Base-by-base conservation (phyloP, 2,888 invertebrate genomes). In the Troides helena region DNA sequence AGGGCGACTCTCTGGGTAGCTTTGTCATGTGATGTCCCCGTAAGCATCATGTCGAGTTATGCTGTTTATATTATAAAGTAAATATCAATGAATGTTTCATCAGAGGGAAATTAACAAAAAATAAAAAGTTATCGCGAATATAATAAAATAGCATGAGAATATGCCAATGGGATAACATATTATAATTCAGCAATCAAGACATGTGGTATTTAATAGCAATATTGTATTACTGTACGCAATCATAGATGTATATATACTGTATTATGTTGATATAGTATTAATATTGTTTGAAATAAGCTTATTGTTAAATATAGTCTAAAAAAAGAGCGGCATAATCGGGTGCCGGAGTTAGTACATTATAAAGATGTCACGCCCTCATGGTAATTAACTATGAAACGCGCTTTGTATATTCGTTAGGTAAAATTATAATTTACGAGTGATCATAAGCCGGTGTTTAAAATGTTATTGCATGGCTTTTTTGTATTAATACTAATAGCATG, bases 1-100 rank as follows among this genome's bases (percentile, higher is more conserved):
- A 75, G 83, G 82, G 77, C 80, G 78, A 74, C 77, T 76, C 74
- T 79, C 72, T 80, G 85, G 89, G 87, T 77, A 81, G 89, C 90
- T 89, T 78, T 89, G 80, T 80, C 78, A 83, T 87, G 91, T 90
- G 86, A 86, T 85, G 90, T 91, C 89, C 82, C 75, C 79, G 80
- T 81, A 78, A 76, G 76, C 81, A 82, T 81, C 79, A 79, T 78
- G 80, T 81, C 76, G 62, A 62, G 61, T 69, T 70, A 58, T 65
- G 64, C 67, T 64, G 62, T 70, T 58, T 60, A 7, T 62, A 30
- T 10, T 39, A 39, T 4, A 50, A 62, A 18, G 58, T 23, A 69
- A 50, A 17, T 71, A 17, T 56, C 46, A 17, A 66, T 39, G 10
- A 39, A 39, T 10, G 8, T 58, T 17, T 61, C 62, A 63, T 58